Base-by-base conservation (phyloP, 2,113 vertebrate species). In the Rafetus swinhoei region DNA sequence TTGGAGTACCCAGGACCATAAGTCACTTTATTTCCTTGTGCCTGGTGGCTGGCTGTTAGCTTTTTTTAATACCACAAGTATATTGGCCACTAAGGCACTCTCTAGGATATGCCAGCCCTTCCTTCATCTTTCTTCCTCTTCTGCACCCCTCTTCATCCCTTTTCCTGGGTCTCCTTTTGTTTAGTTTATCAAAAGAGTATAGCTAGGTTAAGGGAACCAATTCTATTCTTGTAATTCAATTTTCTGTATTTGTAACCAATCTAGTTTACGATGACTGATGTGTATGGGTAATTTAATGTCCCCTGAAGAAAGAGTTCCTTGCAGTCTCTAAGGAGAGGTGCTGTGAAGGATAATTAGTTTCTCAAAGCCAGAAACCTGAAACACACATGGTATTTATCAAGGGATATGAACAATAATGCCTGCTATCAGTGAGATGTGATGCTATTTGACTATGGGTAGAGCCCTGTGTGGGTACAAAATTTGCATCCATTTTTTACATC, bases 241-340 rank as follows among this genome's bases (percentile, higher is more conserved):
- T 87, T 91, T 69, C 29, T 14, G 22, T 60, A 69, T 53, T 88
- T 83, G 25, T 85, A 90, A 90, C 56, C 79, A 74, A 86, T 69
- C 0, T 21, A 81, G 50, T 86, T 91, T 59, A 29, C 76, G 69
- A 52, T 93, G 92, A 91, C 87, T 92, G 35, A 89, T 97, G 85
- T 92, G 93, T 96, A 96, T 96, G 89, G 62, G 94, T 95, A 89
- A 95, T 90, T 94, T 90, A 94, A 94, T 90, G 93, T 74, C 94
- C 95, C 89, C 85, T 53, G 85, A 94, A 87, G 88, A 84, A 87
- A 88, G 74, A 45, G 82, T 87, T 55, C 6, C 62, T 90, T 81
- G 39, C 57, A 59, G 57, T 59, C 57, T 59, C 57, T 60, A 18
- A 80, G 87, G 81, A 65, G 90, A 82, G 74, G 54, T 39, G 85